Evolutionary conservation across 2,797 vertebrate species (phyloP).

Genomic region (Garrulus glandarius): DNA sequence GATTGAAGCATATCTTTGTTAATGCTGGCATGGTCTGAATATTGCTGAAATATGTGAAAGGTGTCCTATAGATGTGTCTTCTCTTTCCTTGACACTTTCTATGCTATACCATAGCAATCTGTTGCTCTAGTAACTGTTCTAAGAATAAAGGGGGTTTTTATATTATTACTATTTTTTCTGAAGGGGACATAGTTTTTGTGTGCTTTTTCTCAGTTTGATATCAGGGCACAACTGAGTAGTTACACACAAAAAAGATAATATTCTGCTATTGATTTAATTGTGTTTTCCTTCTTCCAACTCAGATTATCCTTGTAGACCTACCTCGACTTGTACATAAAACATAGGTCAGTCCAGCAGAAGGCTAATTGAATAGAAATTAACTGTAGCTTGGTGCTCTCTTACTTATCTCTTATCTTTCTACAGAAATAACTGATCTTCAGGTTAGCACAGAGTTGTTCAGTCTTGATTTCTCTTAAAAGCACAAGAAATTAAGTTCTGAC

Average conservation of each 20-base stretch:
- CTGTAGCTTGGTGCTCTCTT: rapidly evolving
- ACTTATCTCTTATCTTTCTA: not conserved
- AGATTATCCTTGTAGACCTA: not conserved
- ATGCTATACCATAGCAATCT: not conserved
- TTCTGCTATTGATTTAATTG: not conserved
- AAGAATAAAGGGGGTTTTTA: not conserved
- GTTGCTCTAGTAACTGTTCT: not conserved
- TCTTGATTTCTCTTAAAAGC: not conserved
- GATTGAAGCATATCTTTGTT: not conserved
- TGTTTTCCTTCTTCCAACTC: not conserved
- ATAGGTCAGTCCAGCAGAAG: not conserved
- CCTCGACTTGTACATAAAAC: not conserved
- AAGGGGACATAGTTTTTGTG: not conserved
- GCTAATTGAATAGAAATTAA: not conserved
- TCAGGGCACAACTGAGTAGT: not conserved
- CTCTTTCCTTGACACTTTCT: not conserved
- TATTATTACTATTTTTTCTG: not conserved
- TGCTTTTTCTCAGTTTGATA: not conserved
- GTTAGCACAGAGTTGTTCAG: not conserved
- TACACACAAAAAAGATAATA: not conserved
- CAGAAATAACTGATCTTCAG: not conserved
- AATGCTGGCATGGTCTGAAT: slow-evolving; percentile 9
- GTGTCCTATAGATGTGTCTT: not conserved
- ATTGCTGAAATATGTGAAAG: not conserved
- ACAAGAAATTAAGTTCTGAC: not conserved